Conservation (phyloP, 2,113 vertebrate genomes). For the Helogale parvula region DNA sequence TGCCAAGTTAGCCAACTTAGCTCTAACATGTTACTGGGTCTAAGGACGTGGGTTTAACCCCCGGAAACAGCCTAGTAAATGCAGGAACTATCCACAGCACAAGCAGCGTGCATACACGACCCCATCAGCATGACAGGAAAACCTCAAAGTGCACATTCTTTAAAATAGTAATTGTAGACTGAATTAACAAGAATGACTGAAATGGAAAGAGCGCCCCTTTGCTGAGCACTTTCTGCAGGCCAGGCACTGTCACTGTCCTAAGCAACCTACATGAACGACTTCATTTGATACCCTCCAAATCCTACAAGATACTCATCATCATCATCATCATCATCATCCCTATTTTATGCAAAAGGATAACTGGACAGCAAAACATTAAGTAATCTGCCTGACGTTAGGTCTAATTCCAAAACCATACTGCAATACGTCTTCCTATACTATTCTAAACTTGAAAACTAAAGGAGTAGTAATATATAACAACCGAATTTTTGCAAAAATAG, state of each 20-base stretch:
- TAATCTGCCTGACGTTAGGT: neutral
- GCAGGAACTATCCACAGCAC: neutral
- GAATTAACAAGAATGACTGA: neutral
- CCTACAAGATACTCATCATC: neutral
- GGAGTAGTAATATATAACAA: neutral
- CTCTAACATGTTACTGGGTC: neutral
- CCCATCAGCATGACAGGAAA: neutral
- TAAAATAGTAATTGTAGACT: neutral
- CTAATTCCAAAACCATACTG: neutral
- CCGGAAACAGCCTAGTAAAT: neutral
- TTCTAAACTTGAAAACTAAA: neutral
- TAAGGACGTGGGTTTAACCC: neutral
- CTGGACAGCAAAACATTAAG: neutral
- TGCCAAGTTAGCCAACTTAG: neutral
- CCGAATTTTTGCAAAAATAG: neutral
- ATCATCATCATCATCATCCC: neutral
- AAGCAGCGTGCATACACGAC: neutral
- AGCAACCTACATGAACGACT: neutral
- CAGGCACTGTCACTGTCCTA: neutral
- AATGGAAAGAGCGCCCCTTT: neutral
- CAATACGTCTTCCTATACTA: neutral
- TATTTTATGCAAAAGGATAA: slow-evolving; percentile 3
- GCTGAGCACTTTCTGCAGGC: neutral
- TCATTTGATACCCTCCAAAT: neutral
- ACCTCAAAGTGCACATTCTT: neutral